phyloP scores from a whole-genome alignment of 2,888 invertebrate species.

The Pseudoips prasinana region DNA sequence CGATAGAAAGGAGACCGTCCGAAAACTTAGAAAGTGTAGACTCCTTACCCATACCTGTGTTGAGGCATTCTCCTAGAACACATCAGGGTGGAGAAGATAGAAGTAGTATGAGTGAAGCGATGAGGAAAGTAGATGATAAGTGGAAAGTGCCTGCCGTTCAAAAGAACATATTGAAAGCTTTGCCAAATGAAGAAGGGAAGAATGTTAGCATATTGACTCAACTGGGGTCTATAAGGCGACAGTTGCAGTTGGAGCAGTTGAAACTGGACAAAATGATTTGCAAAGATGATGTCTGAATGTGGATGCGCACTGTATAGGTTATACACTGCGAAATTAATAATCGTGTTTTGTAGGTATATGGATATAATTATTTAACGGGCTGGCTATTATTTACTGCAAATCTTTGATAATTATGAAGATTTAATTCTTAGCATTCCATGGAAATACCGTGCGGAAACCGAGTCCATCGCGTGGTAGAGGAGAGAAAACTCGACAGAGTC shows the following conservation, averaged over 20 bases:
- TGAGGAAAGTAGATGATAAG: slow-evolving; percentile 68
- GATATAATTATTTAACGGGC: too few species aligned
- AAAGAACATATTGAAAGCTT: slow-evolving; percentile 79
- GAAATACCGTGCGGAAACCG: too few species aligned
- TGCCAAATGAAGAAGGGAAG: slow-evolving; percentile 70
- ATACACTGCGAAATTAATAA: too few species aligned
- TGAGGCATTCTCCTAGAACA: slow-evolving; percentile 75
- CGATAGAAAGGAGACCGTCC: slow-evolving; percentile 14
- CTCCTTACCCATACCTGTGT: slow-evolving; percentile 82
- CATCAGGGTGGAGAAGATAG: slow-evolving; percentile 23
- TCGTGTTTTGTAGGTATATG: too few species aligned
- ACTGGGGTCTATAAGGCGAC: slow-evolving; percentile 85
- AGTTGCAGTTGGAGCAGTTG: slow-evolving; percentile 85
- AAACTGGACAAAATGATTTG: slow-evolving; percentile 75
- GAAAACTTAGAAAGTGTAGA: slow-evolving; percentile 16
- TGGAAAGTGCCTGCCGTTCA: slow-evolving; percentile 85
- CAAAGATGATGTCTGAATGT: slow-evolving; percentile 38
- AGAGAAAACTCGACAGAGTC: too few species aligned
- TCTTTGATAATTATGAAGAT: too few species aligned
- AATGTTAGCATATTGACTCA: slow-evolving; percentile 84
- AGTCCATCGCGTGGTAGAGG: too few species aligned
- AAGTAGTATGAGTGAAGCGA: slow-evolving; percentile 55
- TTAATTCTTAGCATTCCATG: too few species aligned
- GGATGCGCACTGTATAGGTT: too few species aligned
- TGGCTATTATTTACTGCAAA: too few species aligned